Conservation (phyloP, 2,113 vertebrate genomes). For the Gorilla gorilla region DNA sequence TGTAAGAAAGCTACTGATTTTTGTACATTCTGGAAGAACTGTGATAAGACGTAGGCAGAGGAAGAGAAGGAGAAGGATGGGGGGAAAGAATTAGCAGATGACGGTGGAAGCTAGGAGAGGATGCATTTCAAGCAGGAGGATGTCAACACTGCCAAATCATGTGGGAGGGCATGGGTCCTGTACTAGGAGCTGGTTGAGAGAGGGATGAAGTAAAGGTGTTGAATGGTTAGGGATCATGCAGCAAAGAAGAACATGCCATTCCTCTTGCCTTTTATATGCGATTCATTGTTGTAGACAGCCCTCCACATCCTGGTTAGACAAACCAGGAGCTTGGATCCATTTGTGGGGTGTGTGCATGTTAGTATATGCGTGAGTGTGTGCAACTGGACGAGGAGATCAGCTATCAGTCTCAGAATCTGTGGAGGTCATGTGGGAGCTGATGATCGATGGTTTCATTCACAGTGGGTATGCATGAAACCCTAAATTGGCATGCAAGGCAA, state of each 20-base stretch:
- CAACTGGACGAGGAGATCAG: background rate
- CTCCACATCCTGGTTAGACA: background rate
- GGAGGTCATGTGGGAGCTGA: background rate
- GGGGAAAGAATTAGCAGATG: background rate
- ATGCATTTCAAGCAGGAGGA: background rate
- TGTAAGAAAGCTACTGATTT: background rate
- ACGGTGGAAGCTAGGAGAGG: background rate
- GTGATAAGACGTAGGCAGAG: background rate
- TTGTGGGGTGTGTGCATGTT: background rate
- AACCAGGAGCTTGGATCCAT: background rate
- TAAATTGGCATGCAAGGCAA: background rate
- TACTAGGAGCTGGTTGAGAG: background rate
- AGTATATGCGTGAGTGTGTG: background rate
- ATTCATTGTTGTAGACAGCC: background rate
- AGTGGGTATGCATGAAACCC: background rate
- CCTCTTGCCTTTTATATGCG: background rate
- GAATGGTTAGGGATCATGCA: background rate
- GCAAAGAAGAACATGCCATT: background rate
- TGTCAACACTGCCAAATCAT: background rate
- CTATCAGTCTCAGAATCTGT: background rate
- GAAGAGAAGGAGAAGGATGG: background rate
- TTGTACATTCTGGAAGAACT: conserved; percentile 1
- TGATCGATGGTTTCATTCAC: background rate
- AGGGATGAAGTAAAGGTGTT: background rate
- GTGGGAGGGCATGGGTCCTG: background rate